Evolutionary conservation across 2,797 vertebrate genomes (phyloP).

Genomic region (Platyrinchus mystaceus): DNA sequence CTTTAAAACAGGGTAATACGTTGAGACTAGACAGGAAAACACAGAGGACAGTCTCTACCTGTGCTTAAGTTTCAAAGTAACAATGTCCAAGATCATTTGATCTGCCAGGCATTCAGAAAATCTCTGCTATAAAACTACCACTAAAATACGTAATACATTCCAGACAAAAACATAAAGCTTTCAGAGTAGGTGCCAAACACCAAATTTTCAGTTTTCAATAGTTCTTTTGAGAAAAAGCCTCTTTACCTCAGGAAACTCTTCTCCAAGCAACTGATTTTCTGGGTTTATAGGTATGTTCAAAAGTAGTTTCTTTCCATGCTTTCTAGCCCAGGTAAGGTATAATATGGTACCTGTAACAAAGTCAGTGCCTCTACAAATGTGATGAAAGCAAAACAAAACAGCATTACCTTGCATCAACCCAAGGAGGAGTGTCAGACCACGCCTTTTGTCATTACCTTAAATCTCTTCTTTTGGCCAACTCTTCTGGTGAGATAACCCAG

Average conservation of each 20-base stretch:
- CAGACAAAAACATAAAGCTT: conserved; percentile 74
- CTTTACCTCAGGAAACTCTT: not conserved
- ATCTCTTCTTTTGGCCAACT: conserved; percentile 86
- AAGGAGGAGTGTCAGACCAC: not conserved
- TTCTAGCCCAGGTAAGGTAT: not conserved
- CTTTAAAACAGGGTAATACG: not conserved
- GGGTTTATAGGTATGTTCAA: not conserved
- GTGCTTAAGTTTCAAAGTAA: conserved; percentile 3
- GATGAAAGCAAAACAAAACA: not conserved
- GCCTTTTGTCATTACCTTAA: conserved; percentile 80
- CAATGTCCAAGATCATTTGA: not conserved
- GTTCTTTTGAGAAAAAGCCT: conserved; percentile 11
- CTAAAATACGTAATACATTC: conserved; percentile 67
- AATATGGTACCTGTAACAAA: not conserved
- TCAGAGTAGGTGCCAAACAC: conserved; percentile 54
- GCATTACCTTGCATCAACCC: not conserved
- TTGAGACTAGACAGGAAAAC: conserved; percentile 25
- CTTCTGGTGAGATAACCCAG: conserved; percentile 87
- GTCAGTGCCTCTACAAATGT: not conserved
- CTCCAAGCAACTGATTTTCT: not conserved
- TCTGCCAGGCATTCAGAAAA: conserved; percentile 68
- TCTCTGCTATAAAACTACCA: conserved; percentile 74
- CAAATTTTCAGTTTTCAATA: conserved; percentile 51
- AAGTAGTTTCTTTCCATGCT: not conserved
- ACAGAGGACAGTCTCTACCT: not conserved